Percentiles rank a stretch among this genome's conserved stretches.
Conservation (phyloP, 2,888 invertebrate genomes). For the Epinotia nisella region DNA sequence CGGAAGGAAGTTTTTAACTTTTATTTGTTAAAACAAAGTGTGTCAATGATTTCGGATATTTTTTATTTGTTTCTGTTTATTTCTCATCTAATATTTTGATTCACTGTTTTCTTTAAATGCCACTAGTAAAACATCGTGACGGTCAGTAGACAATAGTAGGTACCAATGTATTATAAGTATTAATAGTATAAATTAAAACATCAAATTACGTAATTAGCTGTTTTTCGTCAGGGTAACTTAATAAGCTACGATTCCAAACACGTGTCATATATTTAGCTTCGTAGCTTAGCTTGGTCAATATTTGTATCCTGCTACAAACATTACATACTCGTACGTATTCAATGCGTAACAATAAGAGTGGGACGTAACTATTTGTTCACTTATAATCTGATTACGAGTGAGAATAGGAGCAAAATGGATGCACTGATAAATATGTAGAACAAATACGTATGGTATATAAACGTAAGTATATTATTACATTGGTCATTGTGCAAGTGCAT, state of each 20-base stretch:
- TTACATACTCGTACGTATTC: no score
- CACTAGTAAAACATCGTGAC: not conserved
- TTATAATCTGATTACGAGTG: no score
- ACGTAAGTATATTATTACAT: no score
- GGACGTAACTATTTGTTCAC: no score
- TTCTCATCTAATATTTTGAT: not conserved
- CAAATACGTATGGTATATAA: no score
- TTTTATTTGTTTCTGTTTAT: not conserved
- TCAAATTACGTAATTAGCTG: not conserved
- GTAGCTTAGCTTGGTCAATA: not conserved
- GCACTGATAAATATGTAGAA: not conserved
- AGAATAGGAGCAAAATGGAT: not conserved
- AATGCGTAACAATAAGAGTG: not conserved
- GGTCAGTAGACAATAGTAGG: not conserved
- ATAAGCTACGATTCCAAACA: not conserved
- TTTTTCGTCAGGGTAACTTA: not conserved
- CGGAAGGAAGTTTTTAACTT: slow-evolving; percentile 58
- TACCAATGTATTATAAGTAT: not conserved
- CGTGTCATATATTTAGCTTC: not conserved
- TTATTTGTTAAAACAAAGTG: slow-evolving; percentile 17
- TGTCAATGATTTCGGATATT: slow-evolving; percentile 9
- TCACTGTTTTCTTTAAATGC: not conserved
- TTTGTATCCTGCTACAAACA: not conserved
- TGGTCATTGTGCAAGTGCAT: no score
- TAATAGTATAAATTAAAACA: not conserved